A percentile compares a stretch with the other conserved stretches of the same genome.
phyloP scores from a whole-genome alignment of 1,140 invertebrate genomes.

The Saccostrea echinata region DNA sequence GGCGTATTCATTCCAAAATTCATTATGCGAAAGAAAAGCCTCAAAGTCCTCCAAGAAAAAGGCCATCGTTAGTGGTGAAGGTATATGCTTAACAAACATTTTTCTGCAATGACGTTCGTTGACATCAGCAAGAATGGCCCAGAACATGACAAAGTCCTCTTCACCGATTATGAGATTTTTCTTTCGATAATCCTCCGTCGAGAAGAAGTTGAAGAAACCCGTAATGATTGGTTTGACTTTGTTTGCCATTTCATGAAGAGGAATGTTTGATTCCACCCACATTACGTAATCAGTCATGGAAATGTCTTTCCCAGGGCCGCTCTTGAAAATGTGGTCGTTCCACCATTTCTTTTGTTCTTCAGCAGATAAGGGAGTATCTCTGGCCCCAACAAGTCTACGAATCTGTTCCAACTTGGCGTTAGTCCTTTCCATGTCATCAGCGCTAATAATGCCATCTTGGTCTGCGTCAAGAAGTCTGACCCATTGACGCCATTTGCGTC shows the following conservation, averaged over 20 bases:
- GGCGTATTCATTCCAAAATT: background rate
- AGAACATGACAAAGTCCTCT: conserved; percentile 6
- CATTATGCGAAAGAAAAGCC: background rate
- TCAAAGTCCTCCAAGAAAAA: background rate
- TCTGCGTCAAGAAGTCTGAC: background rate
- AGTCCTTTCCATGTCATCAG: conserved; percentile 27
- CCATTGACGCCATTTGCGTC: conserved; percentile 19
- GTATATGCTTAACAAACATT: background rate
- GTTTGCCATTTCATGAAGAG: background rate
- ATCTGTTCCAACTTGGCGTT: conserved; percentile 32
- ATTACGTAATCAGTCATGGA: background rate
- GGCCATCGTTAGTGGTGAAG: background rate
- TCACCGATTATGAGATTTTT: background rate
- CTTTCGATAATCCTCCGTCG: background rate
- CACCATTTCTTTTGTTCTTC: conserved; percentile 35
- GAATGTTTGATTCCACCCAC: background rate
- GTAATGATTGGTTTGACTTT: background rate
- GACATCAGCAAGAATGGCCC: background rate
- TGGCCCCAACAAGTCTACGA: conserved; percentile 8
- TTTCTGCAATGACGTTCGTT: background rate
- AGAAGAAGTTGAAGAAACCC: background rate
- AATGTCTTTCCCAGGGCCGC: background rate
- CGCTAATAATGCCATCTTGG: conserved; percentile 35
- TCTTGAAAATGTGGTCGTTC: conserved; percentile 21
- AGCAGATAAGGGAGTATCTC: background rate